phyloP scores from a whole-genome alignment of 2,113 vertebrate species.

The Arvicanthis niloticus region DNA sequence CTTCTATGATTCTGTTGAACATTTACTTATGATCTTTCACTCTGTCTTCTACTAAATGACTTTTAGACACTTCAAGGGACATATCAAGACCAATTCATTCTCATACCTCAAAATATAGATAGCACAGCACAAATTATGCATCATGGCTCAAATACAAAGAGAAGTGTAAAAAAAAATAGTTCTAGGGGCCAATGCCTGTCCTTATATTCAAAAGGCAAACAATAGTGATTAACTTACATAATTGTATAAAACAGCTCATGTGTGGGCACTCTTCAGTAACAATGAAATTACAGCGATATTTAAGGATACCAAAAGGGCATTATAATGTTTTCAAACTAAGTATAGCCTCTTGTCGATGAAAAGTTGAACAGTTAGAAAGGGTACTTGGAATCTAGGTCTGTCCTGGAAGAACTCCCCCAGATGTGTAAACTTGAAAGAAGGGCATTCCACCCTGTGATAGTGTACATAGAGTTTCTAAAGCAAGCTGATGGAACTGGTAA shows the following conservation, averaged over 20 bases:
- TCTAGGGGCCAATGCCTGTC: background rate
- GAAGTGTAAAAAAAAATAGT: background rate
- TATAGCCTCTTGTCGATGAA: background rate
- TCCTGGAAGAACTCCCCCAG: background rate
- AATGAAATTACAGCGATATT: too few species aligned
- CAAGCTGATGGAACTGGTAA: background rate
- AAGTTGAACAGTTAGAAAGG: background rate
- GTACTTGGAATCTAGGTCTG: background rate
- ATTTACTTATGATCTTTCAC: too few species aligned
- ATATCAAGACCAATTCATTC: background rate
- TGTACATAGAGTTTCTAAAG: background rate
- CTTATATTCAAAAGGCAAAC: slow-evolving; percentile 3
- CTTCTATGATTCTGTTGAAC: background rate
- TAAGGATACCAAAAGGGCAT: background rate
- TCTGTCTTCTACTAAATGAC: background rate
- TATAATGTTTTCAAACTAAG: background rate
- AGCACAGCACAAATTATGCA: background rate
- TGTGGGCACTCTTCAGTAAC: too few species aligned
- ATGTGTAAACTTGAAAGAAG: background rate
- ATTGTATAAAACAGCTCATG: background rate
- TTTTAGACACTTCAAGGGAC: background rate
- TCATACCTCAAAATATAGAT: background rate
- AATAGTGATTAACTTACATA: background rate
- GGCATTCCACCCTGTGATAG: too few species aligned
- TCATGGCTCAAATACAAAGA: background rate